These are phyloP conservation scores for Monopis laevigella DNA, from an alignment of 2,888 invertebrate genomes.

Conservation along the genomic window DNA sequence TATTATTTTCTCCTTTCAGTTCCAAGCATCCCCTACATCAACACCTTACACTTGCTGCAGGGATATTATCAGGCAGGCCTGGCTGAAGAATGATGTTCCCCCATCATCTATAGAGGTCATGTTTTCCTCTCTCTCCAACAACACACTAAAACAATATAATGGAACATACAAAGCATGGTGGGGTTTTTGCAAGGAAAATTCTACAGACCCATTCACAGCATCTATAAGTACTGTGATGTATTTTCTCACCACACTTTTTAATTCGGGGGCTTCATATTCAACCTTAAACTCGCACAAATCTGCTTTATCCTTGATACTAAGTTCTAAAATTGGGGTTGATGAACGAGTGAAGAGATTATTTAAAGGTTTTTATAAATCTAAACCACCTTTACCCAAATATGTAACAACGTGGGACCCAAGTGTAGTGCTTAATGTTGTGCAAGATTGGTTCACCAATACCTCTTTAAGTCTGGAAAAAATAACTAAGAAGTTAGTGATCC, in stretches of 20 bases:
- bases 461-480: background rate
- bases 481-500: slow-evolving; percentile 13
- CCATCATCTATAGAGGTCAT: slow-evolving; percentile 15
- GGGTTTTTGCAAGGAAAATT: slow-evolving; percentile 11
- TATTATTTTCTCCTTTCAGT: slow-evolving; percentile 19
- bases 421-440: slow-evolving; percentile 14
- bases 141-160: slow-evolving; percentile 15
- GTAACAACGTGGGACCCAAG: slow-evolving; percentile 16
- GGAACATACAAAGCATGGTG: slow-evolving; percentile 18
- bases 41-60: slow-evolving; percentile 19
- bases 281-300: slow-evolving; percentile 18
- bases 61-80: slow-evolving; percentile 18
- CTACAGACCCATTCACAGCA: background rate
- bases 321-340: slow-evolving; percentile 11
- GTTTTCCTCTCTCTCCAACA: slow-evolving; percentile 17
- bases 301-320: slow-evolving; percentile 17
- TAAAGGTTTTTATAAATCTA: slow-evolving; percentile 17
- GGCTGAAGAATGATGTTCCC: slow-evolving; percentile 12
- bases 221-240: slow-evolving; percentile 9
- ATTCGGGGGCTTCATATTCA: slow-evolving; percentile 15
- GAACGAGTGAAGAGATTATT: slow-evolving; percentile 16
- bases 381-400: slow-evolving; percentile 15
- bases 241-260: slow-evolving; percentile 14
- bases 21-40: slow-evolving; percentile 16
- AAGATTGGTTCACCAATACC: slow-evolving; percentile 2